Percentiles rank a stretch among this genome's conserved stretches.
These are phyloP conservation scores for Aspidiotus rigidus DNA, from an alignment of 2,888 invertebrate genomes.

Conservation along the genomic window DNA sequence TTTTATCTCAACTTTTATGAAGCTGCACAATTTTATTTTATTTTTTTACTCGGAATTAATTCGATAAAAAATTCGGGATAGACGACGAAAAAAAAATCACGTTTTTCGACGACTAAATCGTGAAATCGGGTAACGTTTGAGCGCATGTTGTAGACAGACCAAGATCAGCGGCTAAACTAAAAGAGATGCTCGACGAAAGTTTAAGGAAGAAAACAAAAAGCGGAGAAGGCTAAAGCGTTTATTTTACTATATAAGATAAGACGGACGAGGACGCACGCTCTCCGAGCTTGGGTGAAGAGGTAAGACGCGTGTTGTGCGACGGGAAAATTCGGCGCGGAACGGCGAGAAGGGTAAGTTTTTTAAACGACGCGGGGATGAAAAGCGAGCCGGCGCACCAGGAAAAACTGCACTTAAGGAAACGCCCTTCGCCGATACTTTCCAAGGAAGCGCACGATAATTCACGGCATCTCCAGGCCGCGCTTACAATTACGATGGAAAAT, in stretches of 20 bases:
- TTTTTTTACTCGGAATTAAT: background rate
- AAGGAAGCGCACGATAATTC: background rate
- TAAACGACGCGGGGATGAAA: conserved; percentile 21
- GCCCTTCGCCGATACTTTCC: conserved; percentile 23
- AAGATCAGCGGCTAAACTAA: conserved; percentile 21
- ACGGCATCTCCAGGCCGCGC: conserved; percentile 5
- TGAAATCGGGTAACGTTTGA: background rate
- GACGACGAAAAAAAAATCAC: background rate
- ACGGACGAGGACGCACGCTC: conserved; percentile 26
- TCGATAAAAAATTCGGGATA: background rate
- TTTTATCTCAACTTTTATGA: no score
- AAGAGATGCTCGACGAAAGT: conserved; percentile 28
- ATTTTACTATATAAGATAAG: conserved; percentile 23
- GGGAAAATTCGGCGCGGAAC: conserved; percentile 12
- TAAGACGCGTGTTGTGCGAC: conserved; percentile 1
- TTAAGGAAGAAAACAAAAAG: conserved; percentile 21
- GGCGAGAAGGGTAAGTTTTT: conserved; percentile 16
- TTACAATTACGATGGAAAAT: background rate
- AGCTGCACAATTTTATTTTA: no score
- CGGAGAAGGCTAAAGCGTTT: conserved; percentile 26
- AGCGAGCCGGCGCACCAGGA: conserved; percentile 28
- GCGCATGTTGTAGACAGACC: conserved; percentile 16
- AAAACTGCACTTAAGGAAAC: conserved; percentile 26
- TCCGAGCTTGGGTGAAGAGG: conserved; percentile 8
- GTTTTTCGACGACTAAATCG: conserved; percentile 6